These are phyloP conservation scores for Andrena trimmerana DNA, from an alignment of 2,888 invertebrate genomes.

Conservation along the genomic window DNA sequence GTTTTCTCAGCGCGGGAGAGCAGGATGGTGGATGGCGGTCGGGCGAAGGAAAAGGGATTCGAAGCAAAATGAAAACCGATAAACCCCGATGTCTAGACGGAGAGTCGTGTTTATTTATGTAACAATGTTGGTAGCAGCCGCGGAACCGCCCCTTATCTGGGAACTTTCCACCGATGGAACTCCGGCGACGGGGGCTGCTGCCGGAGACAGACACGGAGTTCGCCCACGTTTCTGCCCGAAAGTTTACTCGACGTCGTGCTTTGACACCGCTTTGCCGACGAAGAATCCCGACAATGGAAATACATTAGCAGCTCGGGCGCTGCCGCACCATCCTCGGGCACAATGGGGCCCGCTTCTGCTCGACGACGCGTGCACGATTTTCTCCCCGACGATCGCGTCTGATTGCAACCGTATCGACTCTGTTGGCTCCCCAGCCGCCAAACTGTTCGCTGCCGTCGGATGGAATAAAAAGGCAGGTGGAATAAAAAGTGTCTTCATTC, in stretches of 20 bases:
- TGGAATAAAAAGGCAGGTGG: too few species aligned
- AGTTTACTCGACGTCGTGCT: constrained; percentile 45
- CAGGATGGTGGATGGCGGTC: not conserved
- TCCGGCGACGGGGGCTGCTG: constrained; percentile 2
- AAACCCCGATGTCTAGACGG: constrained; percentile 74
- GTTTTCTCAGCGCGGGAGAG: not conserved
- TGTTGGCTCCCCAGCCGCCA: not conserved
- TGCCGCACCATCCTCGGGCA: constrained; percentile 8
- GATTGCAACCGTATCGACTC: not conserved
- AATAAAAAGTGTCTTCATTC: too few species aligned
- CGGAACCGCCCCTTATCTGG: constrained; percentile 54
- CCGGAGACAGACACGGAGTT: constrained; percentile 35
- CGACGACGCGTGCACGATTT: constrained; percentile 40
- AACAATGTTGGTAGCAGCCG: constrained; percentile 62
- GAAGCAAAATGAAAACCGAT: constrained; percentile 64
- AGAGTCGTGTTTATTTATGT: constrained; percentile 71
- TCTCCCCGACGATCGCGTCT: constrained; percentile 6
- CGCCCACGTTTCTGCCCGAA: constrained; percentile 53
- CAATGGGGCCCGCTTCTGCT: constrained; percentile 43
- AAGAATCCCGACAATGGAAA: constrained; percentile 50
- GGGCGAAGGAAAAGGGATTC: constrained; percentile 11
- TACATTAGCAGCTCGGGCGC: constrained; percentile 39
- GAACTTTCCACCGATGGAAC: constrained; percentile 56
- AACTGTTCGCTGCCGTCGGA: not conserved
- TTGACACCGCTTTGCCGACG: constrained; percentile 20